These are phyloP conservation scores for Myzus persicae DNA, from an alignment of 1,140 invertebrate genomes.

Conservation along the genomic window DNA sequence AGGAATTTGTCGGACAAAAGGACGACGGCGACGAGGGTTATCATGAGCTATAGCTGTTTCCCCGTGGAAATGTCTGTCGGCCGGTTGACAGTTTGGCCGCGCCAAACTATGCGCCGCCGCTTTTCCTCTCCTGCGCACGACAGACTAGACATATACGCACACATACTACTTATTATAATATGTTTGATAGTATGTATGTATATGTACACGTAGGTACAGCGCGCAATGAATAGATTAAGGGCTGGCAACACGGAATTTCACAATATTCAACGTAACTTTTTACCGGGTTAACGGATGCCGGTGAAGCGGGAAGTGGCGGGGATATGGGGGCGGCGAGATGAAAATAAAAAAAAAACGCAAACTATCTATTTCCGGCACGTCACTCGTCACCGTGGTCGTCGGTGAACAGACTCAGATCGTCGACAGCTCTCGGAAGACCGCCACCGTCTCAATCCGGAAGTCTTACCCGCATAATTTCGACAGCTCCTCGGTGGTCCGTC, in stretches of 20 bases:
- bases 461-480: background rate
- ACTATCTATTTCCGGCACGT: background rate
- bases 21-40: background rate
- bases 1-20: background rate
- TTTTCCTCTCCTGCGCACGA: background rate
- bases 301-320: accelerated
- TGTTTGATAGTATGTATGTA: too few species aligned
- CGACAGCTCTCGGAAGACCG: background rate
- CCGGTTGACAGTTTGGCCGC: background rate
- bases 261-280: background rate
- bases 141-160: background rate
- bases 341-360: slow-evolving; percentile 8
- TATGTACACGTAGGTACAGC: background rate
- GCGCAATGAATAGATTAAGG: background rate
- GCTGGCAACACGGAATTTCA: background rate
- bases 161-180: background rate
- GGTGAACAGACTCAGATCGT: background rate
- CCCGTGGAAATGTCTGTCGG: background rate
- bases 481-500: background rate
- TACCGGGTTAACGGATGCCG: background rate
- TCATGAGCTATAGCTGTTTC: background rate
- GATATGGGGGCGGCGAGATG: background rate
- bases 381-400: background rate
- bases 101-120: background rate
- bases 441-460: background rate